phyloP scores from a whole-genome alignment of 2,797 vertebrate species.

The Adrianichthys oophorus region DNA sequence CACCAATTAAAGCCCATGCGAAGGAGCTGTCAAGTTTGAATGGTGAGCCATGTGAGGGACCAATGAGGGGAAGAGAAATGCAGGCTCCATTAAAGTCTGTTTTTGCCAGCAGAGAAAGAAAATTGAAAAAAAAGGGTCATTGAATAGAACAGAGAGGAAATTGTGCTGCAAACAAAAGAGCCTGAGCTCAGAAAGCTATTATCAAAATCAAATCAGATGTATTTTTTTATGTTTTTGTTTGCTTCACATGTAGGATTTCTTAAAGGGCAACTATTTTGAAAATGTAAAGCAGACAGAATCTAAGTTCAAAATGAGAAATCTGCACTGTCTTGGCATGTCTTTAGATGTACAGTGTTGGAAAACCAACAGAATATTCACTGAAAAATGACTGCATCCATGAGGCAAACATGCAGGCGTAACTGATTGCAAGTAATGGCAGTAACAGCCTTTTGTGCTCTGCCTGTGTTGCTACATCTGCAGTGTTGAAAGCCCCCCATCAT shows the following conservation, averaged over 20 bases:
- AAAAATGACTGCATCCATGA: constrained; percentile 33
- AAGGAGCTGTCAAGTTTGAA: constrained; percentile 68
- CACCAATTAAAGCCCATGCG: constrained; percentile 67
- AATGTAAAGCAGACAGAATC: constrained; percentile 2
- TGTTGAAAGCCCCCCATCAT: constrained; percentile 16
- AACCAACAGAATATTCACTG: constrained; percentile 24
- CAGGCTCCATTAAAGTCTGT: constrained; percentile 70
- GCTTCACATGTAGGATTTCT: constrained; percentile 23
- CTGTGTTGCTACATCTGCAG: constrained; percentile 21
- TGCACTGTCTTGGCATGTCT: too few species aligned
- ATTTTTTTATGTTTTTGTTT: constrained; percentile 18
- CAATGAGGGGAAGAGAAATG: constrained; percentile 67
- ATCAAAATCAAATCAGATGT: constrained; percentile 43
- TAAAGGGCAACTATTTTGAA: constrained; percentile 10
- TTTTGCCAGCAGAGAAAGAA: constrained; percentile 61
- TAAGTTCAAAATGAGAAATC: not conserved
- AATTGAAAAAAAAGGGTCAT: constrained; percentile 50
- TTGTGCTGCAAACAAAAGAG: constrained; percentile 53
- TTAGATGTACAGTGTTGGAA: too few species aligned
- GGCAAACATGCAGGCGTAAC: constrained; percentile 33
- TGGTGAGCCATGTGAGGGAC: constrained; percentile 71
- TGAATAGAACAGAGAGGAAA: constrained; percentile 48
- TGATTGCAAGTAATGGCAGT: constrained; percentile 48
- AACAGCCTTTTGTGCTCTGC: constrained; percentile 11
- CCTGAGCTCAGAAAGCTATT: constrained; percentile 23